These are phyloP conservation scores for Rhagonycha lutea DNA, from an alignment of 2,888 invertebrate genomes.

Conservation along the genomic window DNA sequence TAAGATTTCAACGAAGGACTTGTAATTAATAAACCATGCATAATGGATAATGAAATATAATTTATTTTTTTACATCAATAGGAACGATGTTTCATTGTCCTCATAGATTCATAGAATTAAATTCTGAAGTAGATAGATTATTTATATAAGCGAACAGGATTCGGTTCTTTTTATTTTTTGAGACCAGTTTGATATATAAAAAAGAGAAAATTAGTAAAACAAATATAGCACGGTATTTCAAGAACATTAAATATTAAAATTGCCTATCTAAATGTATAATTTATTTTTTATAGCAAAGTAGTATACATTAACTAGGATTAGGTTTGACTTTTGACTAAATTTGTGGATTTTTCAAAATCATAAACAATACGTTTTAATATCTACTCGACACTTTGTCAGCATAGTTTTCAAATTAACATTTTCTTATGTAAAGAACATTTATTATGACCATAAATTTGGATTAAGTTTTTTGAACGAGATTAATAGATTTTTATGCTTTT, in stretches of 20 bases:
- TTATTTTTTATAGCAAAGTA: constrained; percentile 8
- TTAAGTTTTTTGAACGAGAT: not conserved
- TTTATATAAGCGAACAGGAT: not conserved
- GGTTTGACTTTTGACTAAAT: constrained; percentile 3
- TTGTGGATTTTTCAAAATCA: constrained; percentile 22
- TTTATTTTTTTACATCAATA: not conserved
- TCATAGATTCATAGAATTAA: not conserved
- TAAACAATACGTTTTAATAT: constrained; percentile 17
- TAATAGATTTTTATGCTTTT: not conserved
- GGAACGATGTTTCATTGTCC: not conserved
- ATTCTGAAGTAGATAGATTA: not conserved
- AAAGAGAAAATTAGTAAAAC: constrained; percentile 37
- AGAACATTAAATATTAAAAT: constrained; percentile 27
- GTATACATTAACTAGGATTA: constrained; percentile 19
- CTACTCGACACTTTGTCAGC: constrained; percentile 14
- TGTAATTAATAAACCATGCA: not conserved
- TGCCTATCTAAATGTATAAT: constrained; percentile 11
- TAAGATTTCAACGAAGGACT: not conserved
- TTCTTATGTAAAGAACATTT: not conserved
- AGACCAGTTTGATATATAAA: not conserved
- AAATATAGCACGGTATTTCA: constrained; percentile 39
- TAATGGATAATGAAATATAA: not conserved
- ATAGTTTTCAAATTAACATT: constrained; percentile 11
- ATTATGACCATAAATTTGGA: constrained; percentile 6
- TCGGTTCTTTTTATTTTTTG: not conserved